phyloP scores from a whole-genome alignment of 1,140 invertebrate genomes.

The Aleiodes sp. region DNA sequence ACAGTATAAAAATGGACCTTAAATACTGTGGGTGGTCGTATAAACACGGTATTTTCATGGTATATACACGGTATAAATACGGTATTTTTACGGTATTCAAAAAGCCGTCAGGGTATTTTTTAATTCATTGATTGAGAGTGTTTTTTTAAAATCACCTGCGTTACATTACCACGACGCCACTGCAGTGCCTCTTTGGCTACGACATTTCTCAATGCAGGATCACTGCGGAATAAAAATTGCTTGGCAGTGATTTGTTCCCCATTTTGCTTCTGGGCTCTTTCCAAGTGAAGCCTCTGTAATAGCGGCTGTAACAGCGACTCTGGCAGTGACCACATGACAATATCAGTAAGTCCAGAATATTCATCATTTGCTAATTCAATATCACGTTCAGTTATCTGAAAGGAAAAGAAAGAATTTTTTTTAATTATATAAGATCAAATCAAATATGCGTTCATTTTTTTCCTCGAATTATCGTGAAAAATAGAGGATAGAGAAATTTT shows the following conservation, averaged over 20 bases:
- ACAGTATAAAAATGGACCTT: neutral
- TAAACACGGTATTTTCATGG: no score
- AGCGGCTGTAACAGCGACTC: constrained; percentile 79
- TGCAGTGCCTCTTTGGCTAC: constrained; percentile 89
- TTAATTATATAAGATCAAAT: no score
- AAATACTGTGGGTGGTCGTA: no score
- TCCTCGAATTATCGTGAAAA: no score
- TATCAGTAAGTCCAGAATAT: constrained; percentile 77
- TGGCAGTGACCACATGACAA: constrained; percentile 80
- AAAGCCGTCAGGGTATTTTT: neutral
- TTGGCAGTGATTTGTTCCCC: constrained; percentile 69
- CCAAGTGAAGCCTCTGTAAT: constrained; percentile 71
- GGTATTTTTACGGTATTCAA: no score
- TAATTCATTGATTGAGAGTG: neutral
- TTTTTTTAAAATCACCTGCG: constrained; percentile 56
- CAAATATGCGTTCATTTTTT: no score
- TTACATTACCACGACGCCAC: constrained; percentile 74
- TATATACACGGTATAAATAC: no score
- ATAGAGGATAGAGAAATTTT: constrained; percentile 9
- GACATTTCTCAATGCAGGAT: constrained; percentile 79
- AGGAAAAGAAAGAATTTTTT: constrained; percentile 22
- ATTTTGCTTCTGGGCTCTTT: constrained; percentile 60
- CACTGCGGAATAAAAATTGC: constrained; percentile 77
- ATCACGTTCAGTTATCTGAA: constrained; percentile 73
- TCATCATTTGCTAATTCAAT: constrained; percentile 74